Evolutionary conservation across 1,140 invertebrate species (phyloP).

Genomic region (Palaemon carinicauda): DNA sequence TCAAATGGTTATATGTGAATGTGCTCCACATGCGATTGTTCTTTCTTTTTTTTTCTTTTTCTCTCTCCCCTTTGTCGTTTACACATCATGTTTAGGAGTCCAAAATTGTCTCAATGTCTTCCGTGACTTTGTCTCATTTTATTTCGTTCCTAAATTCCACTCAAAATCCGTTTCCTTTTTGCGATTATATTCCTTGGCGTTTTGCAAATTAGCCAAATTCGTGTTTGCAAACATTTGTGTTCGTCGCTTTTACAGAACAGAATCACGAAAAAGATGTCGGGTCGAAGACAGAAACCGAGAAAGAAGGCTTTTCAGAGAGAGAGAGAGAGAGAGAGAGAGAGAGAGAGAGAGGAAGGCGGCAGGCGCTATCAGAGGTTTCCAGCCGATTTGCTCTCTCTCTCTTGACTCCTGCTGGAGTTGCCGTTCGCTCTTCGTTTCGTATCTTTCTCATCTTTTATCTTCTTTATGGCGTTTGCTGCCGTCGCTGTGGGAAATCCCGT

Average conservation of each 20-base stretch:
- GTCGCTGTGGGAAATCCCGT: not conserved
- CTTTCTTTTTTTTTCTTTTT: too few species aligned
- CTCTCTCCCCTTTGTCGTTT: too few species aligned
- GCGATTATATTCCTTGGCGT: too few species aligned
- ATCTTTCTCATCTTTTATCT: not conserved
- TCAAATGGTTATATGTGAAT: too few species aligned
- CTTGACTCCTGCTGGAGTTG: conserved; percentile 10
- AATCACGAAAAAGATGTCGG: not conserved
- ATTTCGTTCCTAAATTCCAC: too few species aligned
- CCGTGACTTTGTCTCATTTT: too few species aligned
- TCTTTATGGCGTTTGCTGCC: not conserved
- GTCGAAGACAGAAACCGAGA: not conserved
- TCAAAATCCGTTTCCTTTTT: too few species aligned
- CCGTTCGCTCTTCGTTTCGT: not conserved
- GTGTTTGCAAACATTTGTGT: too few species aligned
- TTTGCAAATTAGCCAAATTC: too few species aligned
- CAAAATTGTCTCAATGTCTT: too few species aligned
- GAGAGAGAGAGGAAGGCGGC: not conserved
- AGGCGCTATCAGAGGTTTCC: conserved; percentile 46
- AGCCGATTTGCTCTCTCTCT: conserved; percentile 37
- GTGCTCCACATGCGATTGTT: too few species aligned
- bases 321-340: not conserved
- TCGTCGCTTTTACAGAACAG: not conserved
- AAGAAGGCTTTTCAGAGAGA: not conserved
- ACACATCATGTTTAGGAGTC: too few species aligned